Conservation (phyloP, 2,113 vertebrate species). For the Peucedramus taeniatus region DNA sequence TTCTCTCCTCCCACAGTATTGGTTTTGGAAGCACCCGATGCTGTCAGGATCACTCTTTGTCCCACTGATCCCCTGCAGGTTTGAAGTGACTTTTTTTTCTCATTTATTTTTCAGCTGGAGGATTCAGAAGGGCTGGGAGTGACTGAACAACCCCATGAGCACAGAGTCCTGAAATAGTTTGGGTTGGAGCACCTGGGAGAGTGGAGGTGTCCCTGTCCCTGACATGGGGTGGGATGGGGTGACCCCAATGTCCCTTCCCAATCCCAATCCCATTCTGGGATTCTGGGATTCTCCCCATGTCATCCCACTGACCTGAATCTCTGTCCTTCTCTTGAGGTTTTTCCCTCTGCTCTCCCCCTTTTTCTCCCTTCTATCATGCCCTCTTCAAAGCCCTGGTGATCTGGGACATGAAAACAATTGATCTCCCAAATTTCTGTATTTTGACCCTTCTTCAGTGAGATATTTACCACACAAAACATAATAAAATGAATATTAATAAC, state of each 20-base stretch:
- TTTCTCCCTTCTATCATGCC: background rate
- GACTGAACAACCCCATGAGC: background rate
- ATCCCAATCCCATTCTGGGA: rapidly evolving
- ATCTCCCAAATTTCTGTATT: background rate
- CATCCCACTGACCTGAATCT: background rate
- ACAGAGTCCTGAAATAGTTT: background rate
- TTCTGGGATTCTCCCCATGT: background rate
- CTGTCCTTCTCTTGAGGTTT: background rate
- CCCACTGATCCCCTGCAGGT: background rate
- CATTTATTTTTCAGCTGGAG: background rate
- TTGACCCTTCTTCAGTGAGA: background rate
- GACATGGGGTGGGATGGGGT: background rate
- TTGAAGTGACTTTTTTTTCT: background rate
- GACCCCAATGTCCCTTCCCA: background rate
- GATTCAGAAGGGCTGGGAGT: rapidly evolving
- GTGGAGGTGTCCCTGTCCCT: background rate
- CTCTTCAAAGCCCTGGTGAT: background rate
- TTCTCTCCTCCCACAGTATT: background rate
- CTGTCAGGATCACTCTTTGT: background rate
- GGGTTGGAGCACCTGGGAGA: background rate
- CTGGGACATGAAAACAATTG: background rate
- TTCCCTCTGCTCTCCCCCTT: background rate
- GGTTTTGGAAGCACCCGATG: background rate
- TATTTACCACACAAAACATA: background rate
- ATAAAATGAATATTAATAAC: background rate